Base-by-base conservation (phyloP, 2,888 invertebrate species). In the Rhopalosiphum nymphaeae region DNA sequence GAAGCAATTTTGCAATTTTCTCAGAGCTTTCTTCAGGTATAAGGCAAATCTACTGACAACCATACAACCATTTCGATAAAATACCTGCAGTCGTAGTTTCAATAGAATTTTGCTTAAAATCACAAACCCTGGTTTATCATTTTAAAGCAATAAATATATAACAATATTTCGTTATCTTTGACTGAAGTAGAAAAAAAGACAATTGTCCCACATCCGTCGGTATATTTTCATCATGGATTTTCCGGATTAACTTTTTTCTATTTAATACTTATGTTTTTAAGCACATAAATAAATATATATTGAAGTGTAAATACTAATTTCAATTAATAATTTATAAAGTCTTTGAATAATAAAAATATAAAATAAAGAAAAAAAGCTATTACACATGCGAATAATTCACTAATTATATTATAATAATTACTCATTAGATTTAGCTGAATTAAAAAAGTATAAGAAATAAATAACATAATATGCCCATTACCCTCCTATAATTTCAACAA, bases 331-430 rank as follows among this genome's bases (percentile, higher is more conserved):
- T n/a, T 7, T 67, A n/a, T 67, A 67, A 5, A 67, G 7, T 67
- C 0, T 67, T 36, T 67, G 0, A 36, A 16, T 16, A 36, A 36
- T 36, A 67, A 67, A 67, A 67, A 67, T 36, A 36, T 67, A 21
- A 16, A 36, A 16, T 21, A 67, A 36, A 67, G n/a, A n/a, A 49
- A 87, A 87, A 46, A 49, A n/a, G n/a, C n/a, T 49, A 0, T 16
- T 2, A 16, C 2, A 25, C 25, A 53, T 25, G n/a, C 53, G n/a
- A 87, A 16, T 21, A 3, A 87, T 53, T n/a, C 49, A 21, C 25
- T 87, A 87, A 36, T 87, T n/a, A 29, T 87, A n/a, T 87, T 87
- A 36, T 53, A 87, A 53, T 87, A 36, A n/a, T 36, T 49, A 87
- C 53, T n/a, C 25, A 36, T 53, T 46, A 53, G 9, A 87, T 53